phyloP scores from a whole-genome alignment of 2,113 vertebrate genomes.

The Pterocles burchelli region DNA sequence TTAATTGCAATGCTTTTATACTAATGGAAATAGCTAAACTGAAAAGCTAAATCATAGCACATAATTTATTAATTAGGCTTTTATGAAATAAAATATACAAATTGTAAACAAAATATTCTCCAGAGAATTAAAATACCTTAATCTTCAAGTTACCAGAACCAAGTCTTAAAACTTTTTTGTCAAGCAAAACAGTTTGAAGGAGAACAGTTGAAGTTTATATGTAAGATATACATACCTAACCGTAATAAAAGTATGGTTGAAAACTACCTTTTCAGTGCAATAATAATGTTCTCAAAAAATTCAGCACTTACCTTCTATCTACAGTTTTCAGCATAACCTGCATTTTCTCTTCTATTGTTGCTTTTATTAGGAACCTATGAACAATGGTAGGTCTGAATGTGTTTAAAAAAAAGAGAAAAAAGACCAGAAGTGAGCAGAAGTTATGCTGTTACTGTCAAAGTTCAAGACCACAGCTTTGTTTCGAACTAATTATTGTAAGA shows the following conservation, averaged over 20 bases:
- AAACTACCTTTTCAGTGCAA: neutral
- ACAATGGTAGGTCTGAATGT: constrained; percentile 91
- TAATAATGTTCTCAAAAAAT: neutral
- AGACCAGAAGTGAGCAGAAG: neutral
- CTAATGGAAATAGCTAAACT: neutral
- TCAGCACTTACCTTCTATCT: constrained; percentile 83
- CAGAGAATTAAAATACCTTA: neutral
- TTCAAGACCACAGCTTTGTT: neutral
- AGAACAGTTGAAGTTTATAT: neutral
- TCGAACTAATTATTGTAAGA: neutral
- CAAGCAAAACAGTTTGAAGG: neutral
- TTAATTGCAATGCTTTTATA: neutral
- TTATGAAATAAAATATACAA: neutral
- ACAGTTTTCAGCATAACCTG: constrained; percentile 95
- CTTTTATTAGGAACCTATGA: constrained; percentile 96
- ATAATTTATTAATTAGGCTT: neutral
- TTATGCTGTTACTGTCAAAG: neutral
- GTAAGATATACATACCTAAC: neutral
- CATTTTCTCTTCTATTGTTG: constrained; percentile 98
- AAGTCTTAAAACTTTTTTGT: neutral
- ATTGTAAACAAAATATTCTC: neutral
- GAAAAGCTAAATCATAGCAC: neutral
- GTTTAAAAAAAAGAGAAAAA: constrained; percentile 22
- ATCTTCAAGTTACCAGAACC: neutral
- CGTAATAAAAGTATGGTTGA: neutral